Conservation (phyloP, 2,888 invertebrate genomes). For the Brenthis daphne region DNA sequence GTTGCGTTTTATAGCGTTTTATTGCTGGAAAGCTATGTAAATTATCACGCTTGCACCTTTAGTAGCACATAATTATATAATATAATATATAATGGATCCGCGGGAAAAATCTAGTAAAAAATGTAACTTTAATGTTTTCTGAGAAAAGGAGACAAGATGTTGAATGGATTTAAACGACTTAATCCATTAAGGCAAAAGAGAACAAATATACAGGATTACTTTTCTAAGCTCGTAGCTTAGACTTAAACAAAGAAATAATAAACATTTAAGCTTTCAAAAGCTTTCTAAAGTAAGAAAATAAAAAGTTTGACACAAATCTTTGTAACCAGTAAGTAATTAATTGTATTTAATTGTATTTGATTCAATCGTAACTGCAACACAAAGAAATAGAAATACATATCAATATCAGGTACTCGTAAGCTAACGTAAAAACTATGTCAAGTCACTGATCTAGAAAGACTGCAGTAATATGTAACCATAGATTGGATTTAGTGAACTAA, state of each 20-base stretch:
- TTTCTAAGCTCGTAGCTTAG: slow-evolving; percentile 17
- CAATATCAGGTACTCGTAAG: not conserved
- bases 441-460: slow-evolving; percentile 2
- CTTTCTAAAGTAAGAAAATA: not conserved
- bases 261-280: slow-evolving; percentile 2
- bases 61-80: no score
- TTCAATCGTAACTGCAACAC: no score
- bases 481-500: slow-evolving; percentile 33
- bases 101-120: not conserved
- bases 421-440: not conserved
- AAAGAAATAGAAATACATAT: no score
- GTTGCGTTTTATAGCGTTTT: no score
- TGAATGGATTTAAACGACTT: slow-evolving; percentile 20
- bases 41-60: no score
- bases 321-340: not conserved
- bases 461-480: slow-evolving; percentile 24
- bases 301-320: not conserved
- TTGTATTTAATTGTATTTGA: not conserved
- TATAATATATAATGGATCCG: no score
- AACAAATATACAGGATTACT: slow-evolving; percentile 20
- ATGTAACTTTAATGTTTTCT: slow-evolving; percentile 1
- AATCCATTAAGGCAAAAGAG: slow-evolving; percentile 19
- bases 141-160: slow-evolving; percentile 12
- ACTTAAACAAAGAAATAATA: slow-evolving; percentile 16
- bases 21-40: no score